Base-by-base conservation (phyloP, 1,140 invertebrate species). In the Neodiprion virginianus region DNA sequence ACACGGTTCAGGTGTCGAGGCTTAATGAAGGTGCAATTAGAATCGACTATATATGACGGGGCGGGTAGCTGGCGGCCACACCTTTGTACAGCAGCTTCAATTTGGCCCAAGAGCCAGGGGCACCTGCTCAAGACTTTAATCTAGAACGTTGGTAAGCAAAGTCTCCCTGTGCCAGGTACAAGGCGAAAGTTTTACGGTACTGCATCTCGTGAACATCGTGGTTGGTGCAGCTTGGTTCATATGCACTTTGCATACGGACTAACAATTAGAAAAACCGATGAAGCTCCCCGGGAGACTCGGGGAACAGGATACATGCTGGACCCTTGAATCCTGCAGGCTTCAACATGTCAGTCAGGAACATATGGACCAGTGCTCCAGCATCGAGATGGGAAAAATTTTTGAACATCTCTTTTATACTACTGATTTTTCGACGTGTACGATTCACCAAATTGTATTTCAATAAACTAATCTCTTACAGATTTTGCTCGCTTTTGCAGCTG, bases 11-110 rank as follows among this genome's bases (percentile, higher is more conserved):
- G 53, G n/a, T 17, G 53, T 61, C n/a, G 53, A 61, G 53, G n/a
- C 53, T 17, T 61, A 17, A 61, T 61, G 53, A 61, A 61, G 53
- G 53, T 61, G 53, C 53, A 61, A 61, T 61, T 61, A 17, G n/a
- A 8, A 17, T 61, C 8, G n/a, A 61, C 53, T 61, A 61, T 12
- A 40, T 40, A 40, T 40, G 5, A 40, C 28, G 28, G 28, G 5
- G 28, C 2, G 28, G 28, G 28, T 40, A 40, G 28, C 28, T 40
- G 28, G 28, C 28, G 28, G 28, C 28, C 28, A 40, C 28, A 40
- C 28, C 28, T 40, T 40, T 40, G 28, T 40, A 40, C 28, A 0
- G 28, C 28, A 4, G 28, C 2, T 40, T 40, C 28, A 40, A 40
- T 40, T 40, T 40, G 28, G 28, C 0, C 28, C 28, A 40, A 40